Percentiles rank a stretch among this genome's conserved stretches.
Evolutionary conservation across 2,113 vertebrate species (phyloP).

Genomic region (Uropsilus gracilis): DNA sequence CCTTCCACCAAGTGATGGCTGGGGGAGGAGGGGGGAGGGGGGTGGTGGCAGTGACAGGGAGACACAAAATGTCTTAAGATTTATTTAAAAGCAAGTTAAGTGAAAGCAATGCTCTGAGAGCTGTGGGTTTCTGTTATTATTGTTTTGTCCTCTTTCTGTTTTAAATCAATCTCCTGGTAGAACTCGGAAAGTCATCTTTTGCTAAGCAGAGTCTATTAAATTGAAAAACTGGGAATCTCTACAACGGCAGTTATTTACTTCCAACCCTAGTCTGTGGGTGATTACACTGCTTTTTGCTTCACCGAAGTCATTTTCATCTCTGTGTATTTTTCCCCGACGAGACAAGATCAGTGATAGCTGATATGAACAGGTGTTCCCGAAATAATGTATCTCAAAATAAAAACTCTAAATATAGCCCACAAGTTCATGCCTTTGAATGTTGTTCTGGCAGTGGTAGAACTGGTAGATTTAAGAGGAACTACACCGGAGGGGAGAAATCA

Average conservation of each 20-base stretch:
- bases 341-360: background rate
- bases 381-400: constrained; percentile 58
- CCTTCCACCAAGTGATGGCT: background rate
- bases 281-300: background rate
- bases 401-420: constrained; percentile 53
- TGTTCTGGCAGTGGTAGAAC: background rate
- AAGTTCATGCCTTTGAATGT: constrained; percentile 27
- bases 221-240: background rate
- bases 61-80: background rate
- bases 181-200: background rate
- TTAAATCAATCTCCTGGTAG: background rate
- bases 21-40: too few species aligned
- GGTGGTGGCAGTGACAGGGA: background rate
- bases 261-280: background rate
- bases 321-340: background rate
- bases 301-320: background rate
- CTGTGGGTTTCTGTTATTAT: background rate
- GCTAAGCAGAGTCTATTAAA: background rate
- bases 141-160: background rate
- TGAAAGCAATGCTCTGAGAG: background rate
- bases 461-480: too few species aligned
- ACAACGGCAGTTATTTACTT: background rate
- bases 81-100: constrained; percentile 9
- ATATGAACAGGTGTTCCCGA: constrained; percentile 54
- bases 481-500: too few species aligned